phyloP scores from a whole-genome alignment of 1,140 invertebrate genomes.

The Phymorhynchus buccinoides region DNA sequence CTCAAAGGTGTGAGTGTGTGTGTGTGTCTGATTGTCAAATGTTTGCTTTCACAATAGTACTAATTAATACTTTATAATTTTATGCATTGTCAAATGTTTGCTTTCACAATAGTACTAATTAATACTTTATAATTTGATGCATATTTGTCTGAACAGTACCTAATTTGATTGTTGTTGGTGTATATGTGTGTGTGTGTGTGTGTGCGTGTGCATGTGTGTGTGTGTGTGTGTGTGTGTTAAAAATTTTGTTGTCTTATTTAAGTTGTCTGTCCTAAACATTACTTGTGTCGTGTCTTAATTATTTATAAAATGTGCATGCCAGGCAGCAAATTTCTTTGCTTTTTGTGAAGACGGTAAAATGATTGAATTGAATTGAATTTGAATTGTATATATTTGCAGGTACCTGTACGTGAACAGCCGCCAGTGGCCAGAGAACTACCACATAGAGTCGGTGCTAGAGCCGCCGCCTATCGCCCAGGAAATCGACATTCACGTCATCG shows the following conservation, averaged over 20 bases:
- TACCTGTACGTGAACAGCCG: slow-evolving; percentile 91
- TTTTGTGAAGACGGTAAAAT: too few relatives aligned
- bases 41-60: too few relatives aligned
- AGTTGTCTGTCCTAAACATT: too few relatives aligned
- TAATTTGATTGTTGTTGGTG: neutral
- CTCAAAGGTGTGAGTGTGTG: neutral
- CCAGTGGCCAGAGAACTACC: slow-evolving; percentile 87
- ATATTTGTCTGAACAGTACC: too few relatives aligned
- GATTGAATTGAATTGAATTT: neutral
- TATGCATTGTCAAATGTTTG: too few relatives aligned
- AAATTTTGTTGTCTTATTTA: neutral
- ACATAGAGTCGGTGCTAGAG: slow-evolving; percentile 84
- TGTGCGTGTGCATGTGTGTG: neutral
- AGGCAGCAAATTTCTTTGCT: too few relatives aligned
- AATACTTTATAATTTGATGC: too few relatives aligned
- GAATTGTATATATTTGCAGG: slow-evolving; percentile 70
- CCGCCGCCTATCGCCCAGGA: slow-evolving; percentile 92
- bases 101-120: too few relatives aligned
- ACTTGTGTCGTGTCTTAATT: too few relatives aligned
- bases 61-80: too few relatives aligned
- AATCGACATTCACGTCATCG: slow-evolving; percentile 92
- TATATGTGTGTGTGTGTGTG: neutral
- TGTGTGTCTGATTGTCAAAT: neutral
- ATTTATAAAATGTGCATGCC: too few relatives aligned
- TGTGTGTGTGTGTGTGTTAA: neutral